Percentiles rank a stretch among this genome's conserved stretches.
These are phyloP conservation scores for Poliocrania exsul DNA, from an alignment of 2,797 vertebrate species.

Conservation along the genomic window DNA sequence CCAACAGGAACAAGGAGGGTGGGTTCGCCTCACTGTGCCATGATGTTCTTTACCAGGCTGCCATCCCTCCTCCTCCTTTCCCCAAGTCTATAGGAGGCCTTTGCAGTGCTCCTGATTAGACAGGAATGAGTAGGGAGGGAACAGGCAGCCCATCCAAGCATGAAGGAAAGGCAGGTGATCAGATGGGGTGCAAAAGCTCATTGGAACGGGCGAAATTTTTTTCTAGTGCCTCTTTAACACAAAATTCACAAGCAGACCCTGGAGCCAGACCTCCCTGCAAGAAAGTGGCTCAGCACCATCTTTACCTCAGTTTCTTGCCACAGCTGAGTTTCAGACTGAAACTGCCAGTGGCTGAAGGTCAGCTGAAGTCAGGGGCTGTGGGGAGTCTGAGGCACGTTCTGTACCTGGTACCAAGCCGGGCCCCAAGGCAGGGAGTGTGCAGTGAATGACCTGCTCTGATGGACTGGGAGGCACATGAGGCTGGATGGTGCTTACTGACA, in stretches of 20 bases:
- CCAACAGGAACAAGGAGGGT: neutral
- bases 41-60: too few species aligned
- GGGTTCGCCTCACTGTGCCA: neutral
- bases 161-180: neutral
- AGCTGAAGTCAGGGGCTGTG: neutral
- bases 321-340: neutral
- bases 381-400: neutral
- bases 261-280: fast-evolving
- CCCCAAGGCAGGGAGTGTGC: neutral
- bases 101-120: neutral
- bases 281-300: neutral
- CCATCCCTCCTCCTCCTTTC: neutral
- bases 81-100: fast-evolving
- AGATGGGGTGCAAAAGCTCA: neutral
- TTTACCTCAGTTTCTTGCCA: neutral
- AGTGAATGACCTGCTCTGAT: neutral
- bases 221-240: neutral
- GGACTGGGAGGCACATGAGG: fast-evolving
- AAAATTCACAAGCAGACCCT: neutral
- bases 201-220: neutral
- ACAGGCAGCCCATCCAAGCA: neutral
- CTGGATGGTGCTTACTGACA: neutral
- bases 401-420: neutral
- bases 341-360: neutral
- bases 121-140: neutral